phyloP scores from a whole-genome alignment of 2,113 vertebrate species.

The Mohoua ochrocephala region DNA sequence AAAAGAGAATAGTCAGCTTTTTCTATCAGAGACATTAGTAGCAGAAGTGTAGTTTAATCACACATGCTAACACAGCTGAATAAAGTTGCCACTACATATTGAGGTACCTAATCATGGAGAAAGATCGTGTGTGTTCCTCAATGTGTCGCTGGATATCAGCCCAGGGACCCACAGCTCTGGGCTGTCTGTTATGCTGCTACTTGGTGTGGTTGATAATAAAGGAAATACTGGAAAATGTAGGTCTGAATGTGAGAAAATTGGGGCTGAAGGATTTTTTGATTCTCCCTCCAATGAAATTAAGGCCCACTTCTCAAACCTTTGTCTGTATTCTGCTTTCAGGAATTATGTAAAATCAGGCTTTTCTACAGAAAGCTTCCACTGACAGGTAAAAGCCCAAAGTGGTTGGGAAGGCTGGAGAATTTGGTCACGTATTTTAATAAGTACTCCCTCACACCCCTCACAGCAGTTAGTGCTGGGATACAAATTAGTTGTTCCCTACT shows the following conservation, averaged over 20 bases:
- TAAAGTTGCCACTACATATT: background rate
- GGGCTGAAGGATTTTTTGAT: background rate
- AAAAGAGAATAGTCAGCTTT: background rate
- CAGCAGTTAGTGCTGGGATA: background rate
- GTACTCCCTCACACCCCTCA: background rate
- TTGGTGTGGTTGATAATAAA: background rate
- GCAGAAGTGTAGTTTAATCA: background rate
- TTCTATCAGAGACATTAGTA: background rate
- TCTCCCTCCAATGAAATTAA: background rate
- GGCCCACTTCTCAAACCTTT: background rate
- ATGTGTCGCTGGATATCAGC: accelerated
- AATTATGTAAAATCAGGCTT: background rate
- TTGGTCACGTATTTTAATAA: background rate
- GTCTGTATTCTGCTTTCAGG: background rate
- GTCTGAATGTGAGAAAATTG: background rate
- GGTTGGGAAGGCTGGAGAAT: background rate
- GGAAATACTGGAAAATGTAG: background rate
- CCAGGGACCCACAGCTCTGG: background rate
- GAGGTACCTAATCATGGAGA: background rate
- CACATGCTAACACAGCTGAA: background rate
- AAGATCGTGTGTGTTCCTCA: background rate
- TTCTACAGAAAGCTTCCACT: background rate
- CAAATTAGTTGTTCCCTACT: background rate
- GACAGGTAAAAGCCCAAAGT: background rate
- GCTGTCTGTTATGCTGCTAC: background rate